phyloP scores from a whole-genome alignment of 2,113 vertebrate genomes.

The Delphinapterus leucas region DNA sequence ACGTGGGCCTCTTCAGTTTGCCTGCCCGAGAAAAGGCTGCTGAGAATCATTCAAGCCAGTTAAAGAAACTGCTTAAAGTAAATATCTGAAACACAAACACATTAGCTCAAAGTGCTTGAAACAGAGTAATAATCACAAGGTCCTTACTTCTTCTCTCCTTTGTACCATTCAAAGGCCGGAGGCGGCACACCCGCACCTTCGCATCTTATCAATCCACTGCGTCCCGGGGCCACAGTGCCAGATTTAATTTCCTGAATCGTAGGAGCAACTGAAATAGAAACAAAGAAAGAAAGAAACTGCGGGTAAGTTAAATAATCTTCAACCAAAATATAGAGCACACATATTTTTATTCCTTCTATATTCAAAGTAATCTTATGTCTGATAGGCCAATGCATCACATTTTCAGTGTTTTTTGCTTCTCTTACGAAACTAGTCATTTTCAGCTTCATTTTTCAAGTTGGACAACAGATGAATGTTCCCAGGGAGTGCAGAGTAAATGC shows the following conservation, averaged over 20 bases:
- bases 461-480: constrained; percentile 64
- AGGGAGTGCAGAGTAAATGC: constrained; percentile 49
- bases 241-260: constrained; percentile 97
- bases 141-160: constrained; percentile 97
- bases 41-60: constrained; percentile 44
- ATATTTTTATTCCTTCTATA: constrained; percentile 55
- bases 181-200: constrained; percentile 95
- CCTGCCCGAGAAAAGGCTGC: not conserved
- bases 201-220: constrained; percentile 92
- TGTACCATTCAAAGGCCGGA: constrained; percentile 96
- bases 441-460: constrained; percentile 66
- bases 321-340: constrained; percentile 13
- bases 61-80: constrained; percentile 44
- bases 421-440: constrained; percentile 56
- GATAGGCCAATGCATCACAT: constrained; percentile 55
- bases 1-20: not conserved
- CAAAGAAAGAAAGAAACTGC: constrained; percentile 45
- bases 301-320: constrained; percentile 64
- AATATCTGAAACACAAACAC: constrained; percentile 54
- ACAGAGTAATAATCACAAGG: constrained; percentile 30
- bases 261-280: constrained; percentile 90
- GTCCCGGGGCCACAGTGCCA: constrained; percentile 90
- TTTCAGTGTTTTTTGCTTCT: constrained; percentile 55
- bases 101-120: constrained; percentile 25
- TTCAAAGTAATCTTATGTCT: constrained; percentile 48